Base-by-base conservation (phyloP, 2,797 vertebrate genomes). In the Anguilla pacifica region DNA sequence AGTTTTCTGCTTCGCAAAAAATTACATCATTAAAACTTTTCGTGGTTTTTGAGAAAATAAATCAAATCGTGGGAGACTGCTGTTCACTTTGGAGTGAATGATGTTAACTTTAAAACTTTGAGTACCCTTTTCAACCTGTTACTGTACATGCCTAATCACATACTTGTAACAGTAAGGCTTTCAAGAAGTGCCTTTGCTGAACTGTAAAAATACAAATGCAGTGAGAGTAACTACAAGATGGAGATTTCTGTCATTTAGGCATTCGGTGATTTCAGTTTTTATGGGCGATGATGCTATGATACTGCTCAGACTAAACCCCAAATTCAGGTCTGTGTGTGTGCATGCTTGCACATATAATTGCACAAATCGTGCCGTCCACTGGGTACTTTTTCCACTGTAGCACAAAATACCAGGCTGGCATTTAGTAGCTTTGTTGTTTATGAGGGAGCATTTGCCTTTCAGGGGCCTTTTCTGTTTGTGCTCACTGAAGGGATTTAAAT, bases 51-150 rank as follows among this genome's bases (percentile, higher is more conserved):
- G 70, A 72, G 70, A 72, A 72, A 72, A 28, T 72, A 28, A 72
- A 28, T 72, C n/a, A 72, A 72, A 72, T 72, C 70, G 15, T 72
- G 70, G 28, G 70, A 72, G 70, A 35, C n/a, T 31, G 11, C 28
- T 31, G 9, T 72, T 72, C 70, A 35, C 70, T 72, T 72, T 72
- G n/a, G 70, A 72, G 22, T 72, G n/a, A 72, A 72, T 72, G 70
- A 72, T 72, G 10, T 72, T 31, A 35, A 11, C 6, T 31, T 31
- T n/a, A 35, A 31, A 72, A 72, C n/a, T 28, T 13, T 31, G 9
- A 7, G 9, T 28, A 28, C 70, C 28, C 10, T 19, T 28, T 72
- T 72, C 70, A 72, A 35, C 70, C n/a, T 35, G 10, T 72, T 31
- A 72, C 70, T 15, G 10, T 72, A 9, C 10, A 72, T 72, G 11